Conservation (phyloP, 2,113 vertebrate species). For the Eptatretus burgeri region DNA sequence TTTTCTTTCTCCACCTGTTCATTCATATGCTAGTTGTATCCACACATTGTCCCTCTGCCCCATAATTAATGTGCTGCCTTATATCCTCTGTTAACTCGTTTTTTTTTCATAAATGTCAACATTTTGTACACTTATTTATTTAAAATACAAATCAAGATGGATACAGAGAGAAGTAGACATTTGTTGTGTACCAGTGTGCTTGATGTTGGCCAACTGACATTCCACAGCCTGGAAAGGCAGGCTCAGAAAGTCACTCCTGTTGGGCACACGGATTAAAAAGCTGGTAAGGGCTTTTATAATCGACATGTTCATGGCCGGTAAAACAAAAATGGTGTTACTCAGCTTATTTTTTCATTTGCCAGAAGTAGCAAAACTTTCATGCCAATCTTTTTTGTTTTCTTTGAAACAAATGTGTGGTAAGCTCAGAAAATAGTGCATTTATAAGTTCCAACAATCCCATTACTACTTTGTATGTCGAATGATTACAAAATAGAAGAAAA, state of each 20-base stretch:
- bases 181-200: constrained; percentile 24
- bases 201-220: constrained; percentile 37
- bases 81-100: not conserved
- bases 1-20: not conserved
- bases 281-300: too few relatives aligned
- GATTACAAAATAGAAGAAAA: too few relatives aligned
- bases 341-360: too few relatives aligned
- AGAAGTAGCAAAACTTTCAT: too few relatives aligned
- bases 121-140: not conserved
- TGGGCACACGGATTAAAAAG: not conserved
- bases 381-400: too few relatives aligned
- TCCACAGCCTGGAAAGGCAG: constrained; percentile 74
- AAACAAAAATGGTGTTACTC: too few relatives aligned
- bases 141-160: not conserved
- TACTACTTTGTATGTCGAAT: too few relatives aligned
- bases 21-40: not conserved
- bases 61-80: not conserved
- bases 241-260: constrained; percentile 64
- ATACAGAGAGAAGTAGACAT: not conserved
- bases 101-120: not conserved
- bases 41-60: not conserved
- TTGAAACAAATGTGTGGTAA: too few relatives aligned
- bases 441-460: too few relatives aligned
- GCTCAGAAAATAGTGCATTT: too few relatives aligned
- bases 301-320: too few relatives aligned